These are phyloP conservation scores for Campoplex nolae DNA, from an alignment of 2,888 invertebrate species.

Conservation along the genomic window DNA sequence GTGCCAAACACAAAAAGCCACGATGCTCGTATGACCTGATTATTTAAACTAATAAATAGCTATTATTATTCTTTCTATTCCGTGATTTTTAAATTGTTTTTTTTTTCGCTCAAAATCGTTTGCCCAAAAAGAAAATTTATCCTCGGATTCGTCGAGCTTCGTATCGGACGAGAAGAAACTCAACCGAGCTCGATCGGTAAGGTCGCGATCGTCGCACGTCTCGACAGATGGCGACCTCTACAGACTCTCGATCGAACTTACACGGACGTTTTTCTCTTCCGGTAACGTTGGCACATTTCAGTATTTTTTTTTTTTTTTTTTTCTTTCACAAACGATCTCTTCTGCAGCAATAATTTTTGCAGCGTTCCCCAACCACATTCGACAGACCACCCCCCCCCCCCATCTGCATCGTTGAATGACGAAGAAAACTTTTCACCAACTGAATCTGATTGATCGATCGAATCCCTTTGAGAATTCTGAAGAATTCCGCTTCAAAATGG, in stretches of 20 bases:
- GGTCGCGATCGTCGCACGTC: not conserved
- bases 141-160: not conserved
- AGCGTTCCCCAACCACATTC: not conserved
- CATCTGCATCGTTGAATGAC: too few species aligned
- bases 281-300: not conserved
- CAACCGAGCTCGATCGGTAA: not conserved
- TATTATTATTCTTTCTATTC: not conserved
- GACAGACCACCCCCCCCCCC: too few species aligned
- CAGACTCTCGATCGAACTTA: not conserved
- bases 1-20: not conserved
- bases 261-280: not conserved
- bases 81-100: not conserved
- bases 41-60: not conserved
- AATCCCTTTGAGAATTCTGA: not conserved
- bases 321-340: not conserved
- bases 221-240: constrained; percentile 30
- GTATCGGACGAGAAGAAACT: not conserved
- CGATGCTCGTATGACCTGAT: not conserved
- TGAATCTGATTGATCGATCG: not conserved
- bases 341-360: not conserved
- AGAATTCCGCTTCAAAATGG: not conserved
- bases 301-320: not conserved
- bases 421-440: not conserved
- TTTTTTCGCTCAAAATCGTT: not conserved
- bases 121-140: not conserved